These are phyloP conservation scores for Gnatocerus cornutus DNA, from an alignment of 2,888 invertebrate genomes.

Conservation along the genomic window DNA sequence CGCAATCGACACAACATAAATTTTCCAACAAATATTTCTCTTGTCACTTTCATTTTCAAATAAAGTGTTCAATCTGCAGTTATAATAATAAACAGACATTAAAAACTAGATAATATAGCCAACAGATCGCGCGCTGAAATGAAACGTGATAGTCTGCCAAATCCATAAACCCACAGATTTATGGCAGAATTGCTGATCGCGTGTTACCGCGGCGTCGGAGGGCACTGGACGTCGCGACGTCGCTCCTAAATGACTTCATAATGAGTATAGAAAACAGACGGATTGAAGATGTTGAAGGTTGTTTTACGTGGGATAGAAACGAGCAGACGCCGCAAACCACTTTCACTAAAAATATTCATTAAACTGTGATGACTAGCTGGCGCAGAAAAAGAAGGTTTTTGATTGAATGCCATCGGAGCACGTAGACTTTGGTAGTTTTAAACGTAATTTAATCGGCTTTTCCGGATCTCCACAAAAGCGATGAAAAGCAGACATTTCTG, in stretches of 20 bases:
- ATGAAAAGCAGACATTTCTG: no score
- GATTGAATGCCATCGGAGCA: constrained; percentile 15
- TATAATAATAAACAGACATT: constrained; percentile 36
- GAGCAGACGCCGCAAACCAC: constrained; percentile 29
- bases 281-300: constrained; percentile 7
- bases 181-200: constrained; percentile 26
- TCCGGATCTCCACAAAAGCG: no score
- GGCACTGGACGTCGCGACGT: constrained; percentile 37
- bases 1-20: constrained; percentile 16
- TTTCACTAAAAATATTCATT: constrained; percentile 48
- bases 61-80: constrained; percentile 16
- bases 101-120: constrained; percentile 12
- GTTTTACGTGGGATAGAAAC: constrained; percentile 24
- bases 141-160: constrained; percentile 27
- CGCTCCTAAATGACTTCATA: constrained; percentile 18
- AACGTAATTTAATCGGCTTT: no score
- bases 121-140: constrained; percentile 5
- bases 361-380: constrained; percentile 35
- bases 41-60: constrained; percentile 22
- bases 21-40: constrained; percentile 14
- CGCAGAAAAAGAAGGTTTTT: background rate
- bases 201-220: constrained; percentile 30
- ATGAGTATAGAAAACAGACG: constrained; percentile 22
- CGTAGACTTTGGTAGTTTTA: background rate
- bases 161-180: constrained; percentile 25